Evolutionary conservation across 2,797 vertebrate species (phyloP), one percentile per base, ranked within the genome.

Genomic region (Thaleichthys pacificus): DNA sequence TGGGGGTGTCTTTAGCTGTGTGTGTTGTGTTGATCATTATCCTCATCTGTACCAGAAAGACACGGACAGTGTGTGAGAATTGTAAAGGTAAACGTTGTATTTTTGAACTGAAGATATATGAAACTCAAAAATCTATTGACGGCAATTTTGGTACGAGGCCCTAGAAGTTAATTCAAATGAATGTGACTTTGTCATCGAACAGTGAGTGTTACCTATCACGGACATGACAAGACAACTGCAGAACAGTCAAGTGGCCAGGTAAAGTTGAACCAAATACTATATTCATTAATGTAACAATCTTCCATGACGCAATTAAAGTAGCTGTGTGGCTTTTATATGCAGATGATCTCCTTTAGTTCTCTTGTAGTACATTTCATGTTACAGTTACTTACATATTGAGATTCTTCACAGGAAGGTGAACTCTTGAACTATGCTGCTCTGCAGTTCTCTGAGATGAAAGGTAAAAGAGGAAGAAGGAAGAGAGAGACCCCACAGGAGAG

Each of bases 351-450:
- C 4, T 35, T 8, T 35, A 1, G 5, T 35, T 35, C 32, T 35
- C 5, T 35, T 35, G 32, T 35, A 6, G 32, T 8, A 21, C 21
- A 5, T 24, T 49, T 12, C 24, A 4, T 26, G 42, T 15, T 6
- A 47, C 6, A 21, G 11, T 49, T 8, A 24, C 47, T 21, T 56
- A 64, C 4, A 12, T 6, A 6, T 22, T 28, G 14, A 8, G 1
- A 17, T 30, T 51, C 1, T 8, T 58, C 22, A 47, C 65, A 73
- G 72, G 57, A 61, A 26, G 24, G 9, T 30, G 65, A 73, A 6
- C 22, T 12, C 1, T 22, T 73, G 65, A 73, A 68, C 57, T 73
- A 73, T 30, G 72, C 72, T 12, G 72, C 72, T 3, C 3, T 73
- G 57, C 19, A 58, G 5, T 68, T 73, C 62, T n/a, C 42, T n/a